A percentile compares a stretch with the other conserved stretches of the same genome.
These are phyloP conservation scores for Trematomus loennbergii DNA, from an alignment of 2,113 vertebrate species.

Conservation along the genomic window DNA sequence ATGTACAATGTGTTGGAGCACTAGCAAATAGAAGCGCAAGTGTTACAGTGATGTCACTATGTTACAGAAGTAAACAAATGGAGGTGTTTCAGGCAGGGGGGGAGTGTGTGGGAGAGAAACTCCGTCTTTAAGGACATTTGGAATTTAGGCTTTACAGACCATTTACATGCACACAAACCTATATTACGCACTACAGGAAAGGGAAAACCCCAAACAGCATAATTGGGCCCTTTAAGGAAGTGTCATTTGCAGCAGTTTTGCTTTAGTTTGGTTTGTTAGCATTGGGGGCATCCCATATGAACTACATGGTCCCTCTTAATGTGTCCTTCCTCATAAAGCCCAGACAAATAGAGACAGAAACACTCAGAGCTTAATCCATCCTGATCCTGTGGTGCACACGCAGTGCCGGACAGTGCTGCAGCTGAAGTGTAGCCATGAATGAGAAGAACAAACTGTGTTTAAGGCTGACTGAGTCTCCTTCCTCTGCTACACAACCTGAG, in stretches of 20 bases:
- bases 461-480: conserved; percentile 1
- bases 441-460: not conserved
- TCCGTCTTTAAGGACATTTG: too few relatives aligned
- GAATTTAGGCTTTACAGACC: too few relatives aligned
- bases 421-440: conserved; percentile 22
- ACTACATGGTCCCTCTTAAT: not conserved
- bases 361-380: conserved; percentile 49
- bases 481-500: not conserved
- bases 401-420: conserved; percentile 20
- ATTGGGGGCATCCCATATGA: not conserved
- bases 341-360: conserved; percentile 44
- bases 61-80: too few relatives aligned
- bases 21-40: too few relatives aligned
- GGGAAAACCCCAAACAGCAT: not conserved
- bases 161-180: too few relatives aligned
- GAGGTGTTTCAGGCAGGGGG: too few relatives aligned
- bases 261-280: not conserved
- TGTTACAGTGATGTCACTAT: too few relatives aligned
- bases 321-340: conserved; percentile 47
- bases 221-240: not conserved
- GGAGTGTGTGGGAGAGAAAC: too few relatives aligned
- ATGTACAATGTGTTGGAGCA: too few relatives aligned
- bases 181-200: too few relatives aligned
- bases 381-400: conserved; percentile 48
- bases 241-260: not conserved